Percentiles rank a stretch among this genome's conserved stretches.
These are phyloP conservation scores for Ecdyonurus torrentis DNA, from an alignment of 2,888 invertebrate genomes.

Conservation along the genomic window DNA sequence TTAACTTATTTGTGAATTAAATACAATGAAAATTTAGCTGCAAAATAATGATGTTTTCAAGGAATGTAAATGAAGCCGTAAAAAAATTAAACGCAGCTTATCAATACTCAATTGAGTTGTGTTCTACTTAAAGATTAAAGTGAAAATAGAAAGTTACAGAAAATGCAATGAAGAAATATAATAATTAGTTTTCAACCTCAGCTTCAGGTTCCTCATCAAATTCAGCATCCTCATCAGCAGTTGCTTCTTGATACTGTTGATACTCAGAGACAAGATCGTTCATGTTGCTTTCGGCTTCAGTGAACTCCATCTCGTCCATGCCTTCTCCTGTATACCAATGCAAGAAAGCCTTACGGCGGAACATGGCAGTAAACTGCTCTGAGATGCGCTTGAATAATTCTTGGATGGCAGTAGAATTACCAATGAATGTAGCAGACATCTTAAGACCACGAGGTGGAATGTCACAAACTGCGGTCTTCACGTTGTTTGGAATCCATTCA, in stretches of 20 bases:
- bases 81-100: too few species aligned
- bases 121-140: too few species aligned
- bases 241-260: conserved; percentile 87
- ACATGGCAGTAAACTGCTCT: conserved; percentile 39
- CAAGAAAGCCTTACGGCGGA: conserved; percentile 79
- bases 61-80: too few species aligned
- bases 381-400: conserved; percentile 35
- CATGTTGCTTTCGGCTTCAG: conserved; percentile 91
- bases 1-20: too few species aligned
- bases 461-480: conserved; percentile 41
- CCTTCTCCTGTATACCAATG: conserved; percentile 98
- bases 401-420: conserved; percentile 34
- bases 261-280: conserved; percentile 82
- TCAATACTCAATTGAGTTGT: too few species aligned
- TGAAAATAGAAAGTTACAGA: too few species aligned
- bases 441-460: conserved; percentile 40
- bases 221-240: conserved; percentile 66
- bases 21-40: too few species aligned
- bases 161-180: too few species aligned
- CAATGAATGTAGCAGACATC: conserved; percentile 40
- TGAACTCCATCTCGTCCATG: conserved; percentile 97
- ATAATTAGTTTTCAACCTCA: conserved; percentile 47
- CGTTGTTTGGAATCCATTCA: conserved; percentile 23
- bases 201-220: conserved; percentile 62
- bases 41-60: too few species aligned